A percentile compares a stretch with the other conserved stretches of the same genome.
phyloP scores from a whole-genome alignment of 2,113 vertebrate species.

The Monarcha castaneiventris region DNA sequence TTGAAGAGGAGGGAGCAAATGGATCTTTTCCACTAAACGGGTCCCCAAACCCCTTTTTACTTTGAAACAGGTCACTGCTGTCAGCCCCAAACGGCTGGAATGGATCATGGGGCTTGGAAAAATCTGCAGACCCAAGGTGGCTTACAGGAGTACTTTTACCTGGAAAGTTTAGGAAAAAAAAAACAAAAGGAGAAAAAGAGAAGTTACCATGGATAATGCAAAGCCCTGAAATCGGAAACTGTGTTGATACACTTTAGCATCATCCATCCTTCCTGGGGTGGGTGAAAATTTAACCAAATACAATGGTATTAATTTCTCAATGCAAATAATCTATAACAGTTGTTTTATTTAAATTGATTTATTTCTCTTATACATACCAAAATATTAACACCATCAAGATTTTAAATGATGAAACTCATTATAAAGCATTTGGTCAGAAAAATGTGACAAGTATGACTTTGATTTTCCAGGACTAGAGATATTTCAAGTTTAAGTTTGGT shows the following conservation, averaged over 20 bases:
- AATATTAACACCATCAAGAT: background rate
- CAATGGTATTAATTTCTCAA: background rate
- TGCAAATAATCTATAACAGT: background rate
- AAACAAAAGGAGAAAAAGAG: constrained; percentile 49
- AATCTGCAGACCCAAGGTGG: constrained; percentile 80
- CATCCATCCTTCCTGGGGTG: background rate
- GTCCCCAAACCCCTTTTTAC: constrained; percentile 90
- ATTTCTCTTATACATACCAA: background rate
- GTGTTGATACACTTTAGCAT: background rate
- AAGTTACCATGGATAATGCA: constrained; percentile 64
- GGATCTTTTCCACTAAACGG: constrained; percentile 98
- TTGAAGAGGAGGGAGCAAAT: constrained; percentile 88
- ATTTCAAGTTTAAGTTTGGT: background rate
- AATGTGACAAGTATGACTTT: background rate
- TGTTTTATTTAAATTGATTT: background rate
- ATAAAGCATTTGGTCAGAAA: background rate
- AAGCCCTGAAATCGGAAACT: constrained; percentile 15
- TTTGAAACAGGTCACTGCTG: constrained; percentile 88
- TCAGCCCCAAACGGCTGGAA: constrained; percentile 92
- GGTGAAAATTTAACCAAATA: background rate
- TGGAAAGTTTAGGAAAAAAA: constrained; percentile 68
- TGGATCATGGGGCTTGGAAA: constrained; percentile 87
- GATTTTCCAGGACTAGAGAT: background rate
- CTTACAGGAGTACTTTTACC: constrained; percentile 95
- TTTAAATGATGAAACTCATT: background rate